Percentiles rank a stretch among this genome's conserved stretches.
Evolutionary conservation across 2,888 invertebrate genomes (phyloP).

Genomic region (Pachymerium ferrugineum): DNA sequence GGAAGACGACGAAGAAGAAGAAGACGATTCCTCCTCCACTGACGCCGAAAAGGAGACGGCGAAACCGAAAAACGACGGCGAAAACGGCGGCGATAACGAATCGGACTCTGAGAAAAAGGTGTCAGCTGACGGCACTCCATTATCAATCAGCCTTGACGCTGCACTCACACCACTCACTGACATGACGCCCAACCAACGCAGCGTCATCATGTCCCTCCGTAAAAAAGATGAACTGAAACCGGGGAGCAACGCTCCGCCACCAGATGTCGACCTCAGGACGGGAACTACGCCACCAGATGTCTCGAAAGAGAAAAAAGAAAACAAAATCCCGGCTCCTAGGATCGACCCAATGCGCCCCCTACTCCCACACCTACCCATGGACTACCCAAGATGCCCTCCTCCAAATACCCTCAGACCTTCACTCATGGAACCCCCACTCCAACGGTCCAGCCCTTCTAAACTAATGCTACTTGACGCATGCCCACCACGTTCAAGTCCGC

Average conservation of each 20-base stretch:
- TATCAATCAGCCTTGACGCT: background rate
- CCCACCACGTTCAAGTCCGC: constrained; percentile 33
- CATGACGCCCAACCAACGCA: constrained; percentile 18
- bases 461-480: constrained; percentile 37
- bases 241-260: background rate
- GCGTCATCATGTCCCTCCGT: constrained; percentile 3
- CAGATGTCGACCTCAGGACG: background rate
- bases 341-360: background rate
- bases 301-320: too few species aligned
- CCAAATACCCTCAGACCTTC: constrained; percentile 35
- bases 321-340: background rate
- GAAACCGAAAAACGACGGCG: constrained; percentile 35
- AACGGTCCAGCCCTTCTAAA: constrained; percentile 38
- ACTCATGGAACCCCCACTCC: constrained; percentile 37
- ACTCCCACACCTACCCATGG: background rate
- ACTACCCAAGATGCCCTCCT: background rate
- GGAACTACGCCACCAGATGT: background rate
- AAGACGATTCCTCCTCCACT: constrained; percentile 36
- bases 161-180: background rate
- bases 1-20: constrained; percentile 34
- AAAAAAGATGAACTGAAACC: constrained; percentile 16
- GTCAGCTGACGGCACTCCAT: background rate
- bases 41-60: constrained; percentile 32
- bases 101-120: constrained; percentile 36
- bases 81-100: constrained; percentile 37